phyloP scores from a whole-genome alignment of 1,140 invertebrate genomes.

The Patella vulgata region DNA sequence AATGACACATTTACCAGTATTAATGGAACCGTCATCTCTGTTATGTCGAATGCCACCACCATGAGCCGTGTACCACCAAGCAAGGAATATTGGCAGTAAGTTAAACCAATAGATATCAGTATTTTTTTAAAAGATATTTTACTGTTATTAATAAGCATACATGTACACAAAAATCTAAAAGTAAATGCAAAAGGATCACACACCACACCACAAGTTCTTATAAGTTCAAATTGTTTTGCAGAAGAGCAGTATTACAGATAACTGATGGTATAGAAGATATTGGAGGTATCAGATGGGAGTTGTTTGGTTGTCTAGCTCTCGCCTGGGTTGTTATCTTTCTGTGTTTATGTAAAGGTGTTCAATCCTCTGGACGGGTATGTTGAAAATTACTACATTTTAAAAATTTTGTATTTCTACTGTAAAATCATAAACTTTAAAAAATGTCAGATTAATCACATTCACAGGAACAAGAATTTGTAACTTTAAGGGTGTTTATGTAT shows the following conservation, averaged over 20 bases:
- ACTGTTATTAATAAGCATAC: not conserved
- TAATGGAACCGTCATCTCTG: not conserved
- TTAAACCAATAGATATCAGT: not conserved
- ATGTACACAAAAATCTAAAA: not conserved
- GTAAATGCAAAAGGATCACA: not conserved
- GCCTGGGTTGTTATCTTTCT: conserved; percentile 84
- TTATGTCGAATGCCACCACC: no score
- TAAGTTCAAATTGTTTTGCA: conserved; percentile 59
- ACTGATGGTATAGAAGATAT: conserved; percentile 81
- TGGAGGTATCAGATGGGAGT: conserved; percentile 76
- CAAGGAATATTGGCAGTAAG: conserved; percentile 61
- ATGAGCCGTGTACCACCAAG: conserved; percentile 36
- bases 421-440: no score
- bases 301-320: conserved; percentile 78
- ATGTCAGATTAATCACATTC: no score
- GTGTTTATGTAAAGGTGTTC: conserved; percentile 84
- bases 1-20: not conserved
- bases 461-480: no score
- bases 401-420: no score
- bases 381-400: no score
- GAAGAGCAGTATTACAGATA: conserved; percentile 78
- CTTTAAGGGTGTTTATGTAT: no score
- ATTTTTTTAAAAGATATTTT: not conserved
- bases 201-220: not conserved
- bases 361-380: conserved; percentile 81